Conservation (phyloP, 2,888 invertebrate species). For the Mongoloraphidia duomilia region DNA sequence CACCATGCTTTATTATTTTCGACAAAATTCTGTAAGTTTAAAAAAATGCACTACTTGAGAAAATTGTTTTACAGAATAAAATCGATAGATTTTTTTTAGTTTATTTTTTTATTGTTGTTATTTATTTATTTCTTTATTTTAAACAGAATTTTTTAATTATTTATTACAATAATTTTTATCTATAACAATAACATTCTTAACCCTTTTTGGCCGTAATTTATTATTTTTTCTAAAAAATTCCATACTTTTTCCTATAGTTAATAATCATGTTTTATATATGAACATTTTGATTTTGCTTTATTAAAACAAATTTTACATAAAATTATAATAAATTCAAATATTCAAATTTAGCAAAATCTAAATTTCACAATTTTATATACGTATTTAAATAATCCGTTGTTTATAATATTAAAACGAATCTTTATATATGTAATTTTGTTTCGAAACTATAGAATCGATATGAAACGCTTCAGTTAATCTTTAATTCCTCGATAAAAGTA, state of each 20-base stretch:
- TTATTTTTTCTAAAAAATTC: neutral
- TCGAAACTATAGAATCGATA: neutral
- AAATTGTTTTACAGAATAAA: slow-evolving; percentile 13
- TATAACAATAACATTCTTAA: slow-evolving; percentile 12
- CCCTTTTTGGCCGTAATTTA: slow-evolving; percentile 10
- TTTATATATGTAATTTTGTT: slow-evolving; percentile 1
- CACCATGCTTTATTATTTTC: neutral
- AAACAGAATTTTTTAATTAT: slow-evolving; percentile 8
- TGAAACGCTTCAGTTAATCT: neutral
- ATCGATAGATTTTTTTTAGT: slow-evolving; percentile 11
- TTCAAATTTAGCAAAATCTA: too few relatives aligned
- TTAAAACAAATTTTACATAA: too few relatives aligned
- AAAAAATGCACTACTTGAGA: slow-evolving; percentile 6
- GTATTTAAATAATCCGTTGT: neutral
- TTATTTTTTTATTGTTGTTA: slow-evolving; percentile 7
- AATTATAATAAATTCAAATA: too few relatives aligned
- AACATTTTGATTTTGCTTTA: too few relatives aligned
- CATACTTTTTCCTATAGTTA: too few relatives aligned
- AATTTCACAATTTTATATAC: slow-evolving; percentile 4
- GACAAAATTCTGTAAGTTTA: too few relatives aligned
- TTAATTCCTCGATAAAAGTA: neutral
- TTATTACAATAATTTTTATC: slow-evolving; percentile 10
- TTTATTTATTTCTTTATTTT: slow-evolving; percentile 7
- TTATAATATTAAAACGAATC: neutral
- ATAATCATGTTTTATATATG: too few relatives aligned